Evolutionary conservation across 2,797 vertebrate genomes (phyloP).

Genomic region (Avahi laniger): DNA sequence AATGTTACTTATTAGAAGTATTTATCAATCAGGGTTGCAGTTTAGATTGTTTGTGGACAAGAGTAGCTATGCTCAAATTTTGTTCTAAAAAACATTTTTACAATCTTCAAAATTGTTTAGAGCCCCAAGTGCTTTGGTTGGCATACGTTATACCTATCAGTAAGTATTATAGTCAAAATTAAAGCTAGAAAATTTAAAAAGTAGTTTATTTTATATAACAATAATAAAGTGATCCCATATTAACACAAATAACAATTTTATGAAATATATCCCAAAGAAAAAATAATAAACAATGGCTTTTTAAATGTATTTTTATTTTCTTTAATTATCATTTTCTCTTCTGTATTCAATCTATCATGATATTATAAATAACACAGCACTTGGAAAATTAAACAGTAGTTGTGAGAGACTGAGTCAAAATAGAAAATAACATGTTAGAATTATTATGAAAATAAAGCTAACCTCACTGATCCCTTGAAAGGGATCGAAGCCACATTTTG

Average conservation of each 20-base stretch:
- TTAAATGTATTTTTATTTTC: neutral
- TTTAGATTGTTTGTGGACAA: neutral
- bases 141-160: neutral
- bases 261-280: neutral
- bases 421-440: neutral
- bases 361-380: neutral
- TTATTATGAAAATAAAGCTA: neutral
- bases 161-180: neutral
- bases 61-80: neutral
- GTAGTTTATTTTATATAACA: neutral
- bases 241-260: neutral
- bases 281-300: neutral
- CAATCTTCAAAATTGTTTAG: neutral
- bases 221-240: neutral
- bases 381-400: neutral
- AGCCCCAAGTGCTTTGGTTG: neutral
- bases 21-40: neutral
- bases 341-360: neutral
- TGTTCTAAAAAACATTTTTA: neutral
- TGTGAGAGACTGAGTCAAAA: neutral
- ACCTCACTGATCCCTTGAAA: neutral
- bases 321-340: neutral
- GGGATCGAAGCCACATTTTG: neutral
- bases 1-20: neutral
- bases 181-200: neutral